Percentiles rank a stretch among this genome's conserved stretches.
These are phyloP conservation scores for Tubiluchus corallicola DNA, from an alignment of 2,888 invertebrate genomes.

Conservation along the genomic window DNA sequence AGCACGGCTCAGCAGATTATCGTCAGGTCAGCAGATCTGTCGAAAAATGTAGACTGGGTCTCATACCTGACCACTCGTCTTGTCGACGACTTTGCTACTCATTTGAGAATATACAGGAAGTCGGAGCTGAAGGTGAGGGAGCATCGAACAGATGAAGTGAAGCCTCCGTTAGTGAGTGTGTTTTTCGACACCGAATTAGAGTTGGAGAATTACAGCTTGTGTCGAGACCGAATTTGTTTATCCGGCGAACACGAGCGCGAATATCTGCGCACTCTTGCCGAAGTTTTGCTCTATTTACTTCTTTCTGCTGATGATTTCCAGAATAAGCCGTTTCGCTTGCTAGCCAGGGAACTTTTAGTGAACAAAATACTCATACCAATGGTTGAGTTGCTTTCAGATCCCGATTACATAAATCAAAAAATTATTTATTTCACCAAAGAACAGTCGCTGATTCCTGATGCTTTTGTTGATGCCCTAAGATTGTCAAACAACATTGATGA, in stretches of 20 bases:
- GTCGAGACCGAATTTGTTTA: background rate
- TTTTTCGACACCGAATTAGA: background rate
- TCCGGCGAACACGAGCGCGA: no score
- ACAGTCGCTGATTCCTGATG: conserved; percentile 53
- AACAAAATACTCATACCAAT: conserved; percentile 50
- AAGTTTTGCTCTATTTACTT: conserved; percentile 59
- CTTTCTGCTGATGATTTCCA: conserved; percentile 66
- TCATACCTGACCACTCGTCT: conserved; percentile 64
- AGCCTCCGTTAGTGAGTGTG: no score
- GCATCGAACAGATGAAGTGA: conserved; percentile 35
- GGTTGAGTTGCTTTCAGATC: conserved; percentile 55
- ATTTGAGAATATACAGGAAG: conserved; percentile 64
- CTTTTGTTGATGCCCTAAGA: conserved; percentile 61
- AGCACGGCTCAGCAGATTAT: conserved; percentile 49
- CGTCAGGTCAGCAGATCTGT: conserved; percentile 51
- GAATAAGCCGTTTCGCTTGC: conserved; percentile 55
- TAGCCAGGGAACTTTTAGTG: conserved; percentile 49
- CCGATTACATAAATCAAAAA: conserved; percentile 75
- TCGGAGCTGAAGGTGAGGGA: conserved; percentile 34
- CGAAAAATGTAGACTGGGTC: conserved; percentile 77
- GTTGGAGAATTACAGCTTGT: conserved; percentile 11
- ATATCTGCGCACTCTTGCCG: conserved; percentile 57
- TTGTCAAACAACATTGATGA: conserved; percentile 62
- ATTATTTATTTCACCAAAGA: conserved; percentile 74
- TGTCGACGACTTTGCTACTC: conserved; percentile 75